Base-by-base conservation (phyloP, 2,888 invertebrate genomes). In the Cetonia aurata region DNA sequence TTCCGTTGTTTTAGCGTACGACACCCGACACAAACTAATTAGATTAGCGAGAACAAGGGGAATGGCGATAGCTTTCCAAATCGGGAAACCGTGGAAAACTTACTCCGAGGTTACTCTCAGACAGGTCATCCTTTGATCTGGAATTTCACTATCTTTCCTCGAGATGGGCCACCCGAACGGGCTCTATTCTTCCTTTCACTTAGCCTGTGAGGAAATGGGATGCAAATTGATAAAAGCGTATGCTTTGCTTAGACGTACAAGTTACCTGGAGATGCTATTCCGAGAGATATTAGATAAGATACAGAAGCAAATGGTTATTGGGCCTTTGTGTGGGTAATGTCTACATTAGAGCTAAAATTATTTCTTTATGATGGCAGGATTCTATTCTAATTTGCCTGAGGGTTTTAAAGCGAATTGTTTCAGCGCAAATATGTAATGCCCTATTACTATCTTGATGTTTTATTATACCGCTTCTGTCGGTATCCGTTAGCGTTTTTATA, bases 101-200 rank as follows among this genome's bases (percentile, higher is more conserved):
- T 9, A 12, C n/a, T 19, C 37, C 15, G 25, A 17, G 41, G 37
- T 56, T 56, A 10, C 56, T 37, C 56, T 56, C 10, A 41, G 37
- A 41, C 37, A 56, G 56, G 56, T 37, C 37, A 56, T 56, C 56
- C 37, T 56, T 56, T 56, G 56, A 56, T 56, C 10, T 37, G 17
- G 41, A 13, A 41, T 56, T 56, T 56, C 17, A 13, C 56, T 56
- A 56, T 56, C 56, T 33, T 37, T 56, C 56, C 37, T 56, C 41
- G 37, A 13, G 10, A 56, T 13, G 56, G 13, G 25, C 25, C 37
- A 31, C 6, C 4, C 15, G 56, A 17, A 13, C 56, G 41, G 56
- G 15, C 15, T n/a, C 12, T 56, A 53, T 53, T 53, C 53, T 41
- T 17, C 8, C 37, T 56, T 56, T 56, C 56, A 56, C 25, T 56